A percentile compares a stretch with the other conserved stretches of the same genome.
Conservation (phyloP, 1,140 invertebrate species). For the Lycorma delicatula region DNA sequence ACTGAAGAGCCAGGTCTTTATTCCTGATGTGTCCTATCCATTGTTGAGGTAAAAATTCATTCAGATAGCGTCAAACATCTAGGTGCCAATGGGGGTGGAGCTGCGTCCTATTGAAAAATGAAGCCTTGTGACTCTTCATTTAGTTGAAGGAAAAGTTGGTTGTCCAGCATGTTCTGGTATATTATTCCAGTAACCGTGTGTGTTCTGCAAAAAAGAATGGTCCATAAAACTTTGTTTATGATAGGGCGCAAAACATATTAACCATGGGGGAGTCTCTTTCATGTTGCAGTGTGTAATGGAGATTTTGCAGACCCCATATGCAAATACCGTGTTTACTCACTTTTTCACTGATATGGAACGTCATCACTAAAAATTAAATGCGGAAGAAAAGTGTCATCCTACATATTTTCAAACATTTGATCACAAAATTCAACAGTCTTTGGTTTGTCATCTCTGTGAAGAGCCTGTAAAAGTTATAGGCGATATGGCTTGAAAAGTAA, state of each 20-base stretch:
- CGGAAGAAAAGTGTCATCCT: slow-evolving; percentile 12
- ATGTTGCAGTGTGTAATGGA: slow-evolving; percentile 10
- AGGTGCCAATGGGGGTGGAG: slow-evolving; percentile 4
- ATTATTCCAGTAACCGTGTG: slow-evolving; percentile 9
- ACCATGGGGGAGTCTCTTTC: slow-evolving; percentile 11
- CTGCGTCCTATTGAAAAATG: slow-evolving; percentile 6
- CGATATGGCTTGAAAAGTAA: slow-evolving; percentile 7
- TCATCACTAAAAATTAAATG: slow-evolving; percentile 18
- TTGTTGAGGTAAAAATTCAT: not conserved
- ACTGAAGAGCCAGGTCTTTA: too few relatives aligned
- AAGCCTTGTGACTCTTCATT: slow-evolving; percentile 2
- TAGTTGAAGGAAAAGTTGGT: slow-evolving; percentile 1
- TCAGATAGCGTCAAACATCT: not conserved
- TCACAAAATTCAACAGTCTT: slow-evolving; percentile 16
- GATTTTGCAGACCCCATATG: slow-evolving; percentile 12
- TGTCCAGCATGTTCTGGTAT: slow-evolving; percentile 5
- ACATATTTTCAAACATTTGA: slow-evolving; percentile 11
- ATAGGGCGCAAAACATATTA: slow-evolving; percentile 11
- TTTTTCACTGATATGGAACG: slow-evolving; percentile 19
- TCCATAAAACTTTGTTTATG: slow-evolving; percentile 13
- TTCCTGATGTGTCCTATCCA: too few relatives aligned
- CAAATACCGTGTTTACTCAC: slow-evolving; percentile 5
- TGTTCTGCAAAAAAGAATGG: slow-evolving; percentile 2
- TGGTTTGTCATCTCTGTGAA: slow-evolving; percentile 13
- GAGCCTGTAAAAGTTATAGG: slow-evolving; percentile 14